A percentile compares a stretch with the other conserved stretches of the same genome.
phyloP scores from a whole-genome alignment of 2,797 vertebrate genomes.

The Anas georgica region DNA sequence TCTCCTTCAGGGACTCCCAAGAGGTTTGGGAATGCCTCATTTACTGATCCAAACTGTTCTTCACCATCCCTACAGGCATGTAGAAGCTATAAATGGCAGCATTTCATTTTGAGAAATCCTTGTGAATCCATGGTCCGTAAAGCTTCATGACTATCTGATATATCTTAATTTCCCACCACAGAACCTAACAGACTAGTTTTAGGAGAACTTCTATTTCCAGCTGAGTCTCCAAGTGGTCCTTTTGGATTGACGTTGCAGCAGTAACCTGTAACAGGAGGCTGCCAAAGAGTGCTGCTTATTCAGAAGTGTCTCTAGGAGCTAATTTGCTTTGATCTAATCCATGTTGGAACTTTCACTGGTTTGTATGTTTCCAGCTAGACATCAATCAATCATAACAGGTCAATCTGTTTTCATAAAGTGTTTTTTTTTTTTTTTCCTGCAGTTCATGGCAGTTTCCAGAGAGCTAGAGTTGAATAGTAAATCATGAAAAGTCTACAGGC shows the following conservation, averaged over 20 bases:
- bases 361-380: background rate
- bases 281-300: background rate
- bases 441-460: background rate
- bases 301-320: background rate
- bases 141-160: background rate
- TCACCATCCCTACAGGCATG: background rate
- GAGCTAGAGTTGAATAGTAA: background rate
- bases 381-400: background rate
- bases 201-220: background rate
- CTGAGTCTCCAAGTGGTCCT: background rate
- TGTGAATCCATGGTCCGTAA: background rate
- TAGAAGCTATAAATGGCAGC: background rate
- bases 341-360: background rate
- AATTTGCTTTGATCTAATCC: background rate
- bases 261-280: background rate
- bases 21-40: background rate
- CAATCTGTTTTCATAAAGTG: background rate
- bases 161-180: background rate
- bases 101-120: constrained; percentile 11
- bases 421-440: background rate
- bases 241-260: background rate
- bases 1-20: background rate
- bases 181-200: background rate
- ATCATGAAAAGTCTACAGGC: background rate
- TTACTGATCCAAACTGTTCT: background rate